Conservation (phyloP, 2,797 vertebrate genomes). For the Artibeus lituratus region DNA sequence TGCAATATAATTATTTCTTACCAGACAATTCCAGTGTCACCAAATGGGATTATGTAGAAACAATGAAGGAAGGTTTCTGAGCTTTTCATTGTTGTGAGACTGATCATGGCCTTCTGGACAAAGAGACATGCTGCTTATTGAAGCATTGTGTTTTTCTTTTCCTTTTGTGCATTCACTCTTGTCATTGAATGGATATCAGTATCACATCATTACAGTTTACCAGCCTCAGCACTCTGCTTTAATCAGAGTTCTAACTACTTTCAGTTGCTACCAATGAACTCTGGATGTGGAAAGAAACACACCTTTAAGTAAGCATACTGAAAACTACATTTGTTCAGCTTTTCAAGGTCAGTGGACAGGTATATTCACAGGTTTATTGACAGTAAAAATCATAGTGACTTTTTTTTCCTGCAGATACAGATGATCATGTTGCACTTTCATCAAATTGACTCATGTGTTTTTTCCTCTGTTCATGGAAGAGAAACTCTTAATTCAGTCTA, state of each 20-base stretch:
- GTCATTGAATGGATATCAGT: not conserved
- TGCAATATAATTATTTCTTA: not conserved
- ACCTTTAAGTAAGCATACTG: not conserved
- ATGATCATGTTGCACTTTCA: not conserved
- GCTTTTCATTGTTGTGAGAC: not conserved
- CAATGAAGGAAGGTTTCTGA: not conserved
- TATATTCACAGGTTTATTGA: not conserved
- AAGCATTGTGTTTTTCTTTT: not conserved
- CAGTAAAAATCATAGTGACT: not conserved
- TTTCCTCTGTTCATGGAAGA: not conserved
- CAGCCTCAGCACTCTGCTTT: slow-evolving; percentile 39
- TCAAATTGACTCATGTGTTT: not conserved
- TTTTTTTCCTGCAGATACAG: not conserved
- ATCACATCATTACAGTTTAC: not conserved
- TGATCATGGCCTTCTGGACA: not conserved
- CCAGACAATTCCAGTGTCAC: not conserved
- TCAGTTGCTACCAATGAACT: slow-evolving; percentile 54
- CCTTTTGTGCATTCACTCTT: not conserved
- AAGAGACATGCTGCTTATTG: not conserved
- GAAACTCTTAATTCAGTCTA: not conserved
- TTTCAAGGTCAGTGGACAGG: not conserved
- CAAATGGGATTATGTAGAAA: not conserved
- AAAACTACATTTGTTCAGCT: not conserved
- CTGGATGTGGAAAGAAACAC: not conserved
- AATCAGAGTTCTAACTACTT: slow-evolving; percentile 52